These are phyloP conservation scores for Scelioninae gen. 1 DNA, from an alignment of 2,888 invertebrate species.

Conservation along the genomic window DNA sequence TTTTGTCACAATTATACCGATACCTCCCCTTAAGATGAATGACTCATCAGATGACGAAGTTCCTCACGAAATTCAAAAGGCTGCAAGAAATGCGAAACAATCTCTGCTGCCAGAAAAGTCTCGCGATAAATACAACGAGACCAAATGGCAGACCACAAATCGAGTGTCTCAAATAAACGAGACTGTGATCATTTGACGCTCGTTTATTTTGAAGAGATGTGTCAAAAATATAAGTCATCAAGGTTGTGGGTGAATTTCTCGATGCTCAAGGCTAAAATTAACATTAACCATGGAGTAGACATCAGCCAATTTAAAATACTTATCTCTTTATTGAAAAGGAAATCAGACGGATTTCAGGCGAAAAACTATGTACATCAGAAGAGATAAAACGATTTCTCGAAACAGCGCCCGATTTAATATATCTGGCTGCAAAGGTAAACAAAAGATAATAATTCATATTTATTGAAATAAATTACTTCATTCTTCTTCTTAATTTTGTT, in stretches of 20 bases:
- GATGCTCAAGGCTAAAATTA: slow-evolving; percentile 5
- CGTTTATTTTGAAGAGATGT: not conserved
- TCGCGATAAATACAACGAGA: slow-evolving; percentile 6
- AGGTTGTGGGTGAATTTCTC: slow-evolving; percentile 10
- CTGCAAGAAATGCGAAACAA: not conserved
- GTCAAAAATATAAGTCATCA: not conserved
- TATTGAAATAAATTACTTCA: not conserved
- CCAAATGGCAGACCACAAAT: not conserved
- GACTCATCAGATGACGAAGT: not conserved
- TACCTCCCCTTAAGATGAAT: too few species aligned
- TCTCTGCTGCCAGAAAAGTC: slow-evolving; percentile 5
- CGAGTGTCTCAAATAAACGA: not conserved
- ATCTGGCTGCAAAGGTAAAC: slow-evolving; percentile 16
- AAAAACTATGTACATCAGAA: slow-evolving; percentile 13
- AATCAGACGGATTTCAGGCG: not conserved
- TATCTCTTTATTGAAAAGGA: slow-evolving; percentile 1
- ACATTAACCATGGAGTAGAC: not conserved
- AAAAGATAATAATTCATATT: not conserved
- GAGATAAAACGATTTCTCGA: slow-evolving; percentile 3
- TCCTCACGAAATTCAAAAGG: not conserved
- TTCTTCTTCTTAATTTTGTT: too few species aligned
- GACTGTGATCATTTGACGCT: not conserved
- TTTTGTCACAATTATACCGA: too few species aligned
- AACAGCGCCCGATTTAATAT: not conserved
- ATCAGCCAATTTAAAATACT: slow-evolving; percentile 3